phyloP scores from a whole-genome alignment of 2,888 invertebrate genomes.

The Eueremaeus valkanovi region DNA sequence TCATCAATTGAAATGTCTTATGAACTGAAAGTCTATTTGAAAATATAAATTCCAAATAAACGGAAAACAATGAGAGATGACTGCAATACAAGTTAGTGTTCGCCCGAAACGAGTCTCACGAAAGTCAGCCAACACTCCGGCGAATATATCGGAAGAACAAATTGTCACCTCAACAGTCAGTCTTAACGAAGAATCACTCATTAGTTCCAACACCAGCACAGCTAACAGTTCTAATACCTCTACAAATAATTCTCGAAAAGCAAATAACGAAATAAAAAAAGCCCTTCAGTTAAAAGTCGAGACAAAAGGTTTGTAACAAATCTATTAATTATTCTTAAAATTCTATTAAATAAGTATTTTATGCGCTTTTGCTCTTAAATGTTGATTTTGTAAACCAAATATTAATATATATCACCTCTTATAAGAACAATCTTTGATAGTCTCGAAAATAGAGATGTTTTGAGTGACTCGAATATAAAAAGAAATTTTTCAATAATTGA shows the following conservation, averaged over 20 bases:
- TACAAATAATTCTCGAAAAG: background rate
- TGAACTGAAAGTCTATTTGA: too few species aligned
- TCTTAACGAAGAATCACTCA: background rate
- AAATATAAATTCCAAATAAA: too few species aligned
- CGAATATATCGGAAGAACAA: slow-evolving; percentile 12
- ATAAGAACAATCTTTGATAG: too few species aligned
- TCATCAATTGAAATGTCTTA: too few species aligned
- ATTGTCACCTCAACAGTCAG: slow-evolving; percentile 8
- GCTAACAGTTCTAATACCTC: background rate
- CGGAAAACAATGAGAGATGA: background rate
- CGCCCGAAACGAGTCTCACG: background rate
- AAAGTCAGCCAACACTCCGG: background rate
- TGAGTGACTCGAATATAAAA: too few species aligned
- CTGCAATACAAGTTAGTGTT: slow-evolving; percentile 14
- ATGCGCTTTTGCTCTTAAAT: too few species aligned
- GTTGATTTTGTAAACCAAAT: too few species aligned
- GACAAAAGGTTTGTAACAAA: background rate
- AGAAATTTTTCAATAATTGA: too few species aligned
- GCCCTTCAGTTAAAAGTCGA: slow-evolving; percentile 19
- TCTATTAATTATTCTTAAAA: too few species aligned
- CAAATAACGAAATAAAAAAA: slow-evolving; percentile 19
- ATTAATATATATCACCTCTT: too few species aligned
- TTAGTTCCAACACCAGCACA: background rate
- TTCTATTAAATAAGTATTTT: too few species aligned
- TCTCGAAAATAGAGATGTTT: too few species aligned